Percentiles rank a stretch among this genome's conserved stretches.
Conservation (phyloP, 64 coral and sea anemone species). For the Montipora efflorescens region DNA sequence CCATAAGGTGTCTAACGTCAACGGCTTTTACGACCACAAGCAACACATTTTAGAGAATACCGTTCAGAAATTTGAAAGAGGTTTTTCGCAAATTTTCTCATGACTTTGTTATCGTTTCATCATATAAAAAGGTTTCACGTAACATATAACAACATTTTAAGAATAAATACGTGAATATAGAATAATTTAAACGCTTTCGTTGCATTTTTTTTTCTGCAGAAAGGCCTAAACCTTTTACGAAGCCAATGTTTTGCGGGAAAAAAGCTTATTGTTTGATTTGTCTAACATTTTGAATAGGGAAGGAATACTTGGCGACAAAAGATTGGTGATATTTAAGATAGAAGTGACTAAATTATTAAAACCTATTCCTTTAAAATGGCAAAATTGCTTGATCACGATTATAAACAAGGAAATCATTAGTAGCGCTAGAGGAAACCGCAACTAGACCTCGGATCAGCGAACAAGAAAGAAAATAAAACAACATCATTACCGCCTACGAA, state of each 20-base stretch:
- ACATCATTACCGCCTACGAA: slow-evolving; percentile 27
- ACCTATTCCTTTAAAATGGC: background rate
- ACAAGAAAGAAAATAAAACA: slow-evolving; percentile 28
- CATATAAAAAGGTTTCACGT: background rate
- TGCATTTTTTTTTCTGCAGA: background rate
- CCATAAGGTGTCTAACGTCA: too few relatives aligned
- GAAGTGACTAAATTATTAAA: slow-evolving; percentile 26
- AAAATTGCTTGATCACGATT: background rate
- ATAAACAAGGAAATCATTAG: slow-evolving; percentile 20
- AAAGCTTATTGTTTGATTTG: background rate
- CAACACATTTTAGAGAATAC: too few relatives aligned
- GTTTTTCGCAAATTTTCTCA: background rate
- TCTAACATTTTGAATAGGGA: too few relatives aligned
- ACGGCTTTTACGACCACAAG: too few relatives aligned
- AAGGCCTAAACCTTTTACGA: background rate
- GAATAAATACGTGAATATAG: background rate
- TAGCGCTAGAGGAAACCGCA: slow-evolving; percentile 18
- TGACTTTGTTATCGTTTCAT: background rate
- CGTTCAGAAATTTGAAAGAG: too few relatives aligned
- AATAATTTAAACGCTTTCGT: too few relatives aligned
- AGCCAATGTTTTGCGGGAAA: background rate
- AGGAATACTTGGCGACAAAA: background rate
- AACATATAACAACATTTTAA: background rate
- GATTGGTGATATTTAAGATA: background rate
- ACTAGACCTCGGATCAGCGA: slow-evolving; percentile 8